A percentile compares a stretch with the other conserved stretches of the same genome.
phyloP scores from a whole-genome alignment of 2,888 invertebrate genomes.

The Lottia gigantea region DNA sequence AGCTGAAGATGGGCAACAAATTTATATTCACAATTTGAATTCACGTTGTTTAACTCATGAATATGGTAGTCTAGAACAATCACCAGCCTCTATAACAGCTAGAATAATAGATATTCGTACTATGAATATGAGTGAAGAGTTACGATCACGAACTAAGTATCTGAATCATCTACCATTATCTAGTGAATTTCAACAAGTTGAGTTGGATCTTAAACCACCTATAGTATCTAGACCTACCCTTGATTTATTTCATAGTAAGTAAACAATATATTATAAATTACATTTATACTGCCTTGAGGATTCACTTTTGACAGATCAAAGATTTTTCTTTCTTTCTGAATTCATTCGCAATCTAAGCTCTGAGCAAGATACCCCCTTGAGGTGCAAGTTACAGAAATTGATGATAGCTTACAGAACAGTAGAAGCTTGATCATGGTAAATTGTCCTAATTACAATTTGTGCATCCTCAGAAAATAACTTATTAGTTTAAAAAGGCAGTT shows the following conservation, averaged over 20 bases:
- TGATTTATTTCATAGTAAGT: conserved; percentile 77
- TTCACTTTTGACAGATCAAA: no score
- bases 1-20: conserved; percentile 91
- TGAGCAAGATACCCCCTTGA: no score
- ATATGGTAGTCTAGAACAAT: conserved; percentile 83
- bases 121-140: conserved; percentile 84
- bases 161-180: conserved; percentile 89
- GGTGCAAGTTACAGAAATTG: no score
- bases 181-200: conserved; percentile 90
- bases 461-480: no score
- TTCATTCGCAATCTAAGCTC: no score
- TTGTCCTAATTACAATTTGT: no score
- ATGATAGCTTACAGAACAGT: no score
- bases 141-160: conserved; percentile 80
- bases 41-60: conserved; percentile 87
- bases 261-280: neutral
- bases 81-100: conserved; percentile 80
- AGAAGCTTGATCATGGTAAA: no score
- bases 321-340: no score
- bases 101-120: conserved; percentile 88
- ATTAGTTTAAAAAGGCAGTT: no score
- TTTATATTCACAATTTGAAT: conserved; percentile 91
- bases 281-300: no score
- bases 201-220: conserved; percentile 83
- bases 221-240: conserved; percentile 78